Evolutionary conservation across 2,797 vertebrate genomes (phyloP).

Genomic region (Ciconia nigra): DNA sequence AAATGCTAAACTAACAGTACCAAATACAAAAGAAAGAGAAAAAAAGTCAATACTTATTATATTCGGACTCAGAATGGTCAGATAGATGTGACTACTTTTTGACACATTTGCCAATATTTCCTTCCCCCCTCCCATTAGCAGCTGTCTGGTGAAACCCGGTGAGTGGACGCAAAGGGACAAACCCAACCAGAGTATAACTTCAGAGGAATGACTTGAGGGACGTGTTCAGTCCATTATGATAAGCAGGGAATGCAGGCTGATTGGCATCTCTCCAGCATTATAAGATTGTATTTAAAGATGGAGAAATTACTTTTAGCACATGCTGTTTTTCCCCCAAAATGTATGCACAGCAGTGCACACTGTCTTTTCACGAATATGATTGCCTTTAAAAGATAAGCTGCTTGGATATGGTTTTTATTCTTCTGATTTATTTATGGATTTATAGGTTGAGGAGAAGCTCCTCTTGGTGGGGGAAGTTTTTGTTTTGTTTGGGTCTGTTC

Average conservation of each 20-base stretch:
- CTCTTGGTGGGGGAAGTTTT: background rate
- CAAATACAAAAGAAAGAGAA: background rate
- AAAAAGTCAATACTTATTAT: slow-evolving; percentile 18
- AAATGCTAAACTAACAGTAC: slow-evolving; percentile 4
- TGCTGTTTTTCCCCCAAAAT: fast-evolving
- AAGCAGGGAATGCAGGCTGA: background rate
- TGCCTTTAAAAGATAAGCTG: background rate
- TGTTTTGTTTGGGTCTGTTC: background rate
- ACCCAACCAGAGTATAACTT: background rate
- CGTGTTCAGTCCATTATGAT: background rate
- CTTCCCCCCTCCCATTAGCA: background rate
- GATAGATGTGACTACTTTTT: slow-evolving; percentile 20
- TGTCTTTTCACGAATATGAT: background rate
- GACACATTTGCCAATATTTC: slow-evolving; percentile 25
- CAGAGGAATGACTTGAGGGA: background rate
- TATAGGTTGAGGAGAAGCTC: background rate
- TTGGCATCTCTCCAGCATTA: background rate
- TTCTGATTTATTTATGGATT: background rate
- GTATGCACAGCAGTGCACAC: background rate
- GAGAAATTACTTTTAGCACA: background rate
- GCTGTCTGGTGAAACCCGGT: background rate
- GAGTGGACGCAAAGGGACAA: background rate
- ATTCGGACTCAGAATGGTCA: background rate
- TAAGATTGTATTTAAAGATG: background rate
- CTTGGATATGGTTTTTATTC: background rate